These are phyloP conservation scores for Brachionus calyciflorus DNA, from an alignment of 1,140 invertebrate species.

Conservation along the genomic window DNA sequence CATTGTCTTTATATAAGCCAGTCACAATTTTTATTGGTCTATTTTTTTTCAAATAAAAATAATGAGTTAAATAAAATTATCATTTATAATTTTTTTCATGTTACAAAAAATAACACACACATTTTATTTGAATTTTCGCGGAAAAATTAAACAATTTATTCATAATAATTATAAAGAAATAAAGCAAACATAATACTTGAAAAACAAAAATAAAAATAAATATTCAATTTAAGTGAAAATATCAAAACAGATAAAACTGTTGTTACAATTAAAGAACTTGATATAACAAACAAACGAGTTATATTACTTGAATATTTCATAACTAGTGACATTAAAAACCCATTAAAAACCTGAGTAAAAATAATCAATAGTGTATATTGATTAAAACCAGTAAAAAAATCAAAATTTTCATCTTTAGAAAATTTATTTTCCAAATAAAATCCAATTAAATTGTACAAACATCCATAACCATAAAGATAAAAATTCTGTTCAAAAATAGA, in stretches of 20 bases:
- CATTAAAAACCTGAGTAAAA: constrained; percentile 54
- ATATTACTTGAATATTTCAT: too few relatives aligned
- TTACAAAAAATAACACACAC: too few relatives aligned
- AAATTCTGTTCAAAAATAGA: too few relatives aligned
- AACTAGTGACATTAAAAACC: too few relatives aligned
- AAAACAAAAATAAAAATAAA: constrained; percentile 17
- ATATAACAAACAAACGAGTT: too few relatives aligned
- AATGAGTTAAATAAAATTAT: too few relatives aligned
- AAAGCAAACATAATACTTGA: not conserved
- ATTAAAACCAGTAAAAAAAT: constrained; percentile 52
- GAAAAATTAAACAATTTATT: not conserved
- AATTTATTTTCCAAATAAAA: not conserved
- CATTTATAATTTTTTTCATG: too few relatives aligned
- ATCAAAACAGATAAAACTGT: constrained; percentile 10
- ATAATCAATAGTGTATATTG: constrained; percentile 53
- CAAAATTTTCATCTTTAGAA: not conserved
- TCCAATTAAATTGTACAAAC: constrained; percentile 11
- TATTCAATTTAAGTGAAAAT: constrained; percentile 19
- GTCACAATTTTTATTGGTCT: too few relatives aligned
- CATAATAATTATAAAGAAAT: not conserved
- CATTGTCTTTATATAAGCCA: too few relatives aligned
- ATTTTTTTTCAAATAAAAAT: too few relatives aligned
- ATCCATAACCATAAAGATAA: too few relatives aligned
- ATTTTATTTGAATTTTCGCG: too few relatives aligned
- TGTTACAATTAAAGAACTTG: constrained; percentile 53